Evolutionary conservation across 2,113 vertebrate genomes (phyloP).

Genomic region (Gnathonemus longibarbis): DNA sequence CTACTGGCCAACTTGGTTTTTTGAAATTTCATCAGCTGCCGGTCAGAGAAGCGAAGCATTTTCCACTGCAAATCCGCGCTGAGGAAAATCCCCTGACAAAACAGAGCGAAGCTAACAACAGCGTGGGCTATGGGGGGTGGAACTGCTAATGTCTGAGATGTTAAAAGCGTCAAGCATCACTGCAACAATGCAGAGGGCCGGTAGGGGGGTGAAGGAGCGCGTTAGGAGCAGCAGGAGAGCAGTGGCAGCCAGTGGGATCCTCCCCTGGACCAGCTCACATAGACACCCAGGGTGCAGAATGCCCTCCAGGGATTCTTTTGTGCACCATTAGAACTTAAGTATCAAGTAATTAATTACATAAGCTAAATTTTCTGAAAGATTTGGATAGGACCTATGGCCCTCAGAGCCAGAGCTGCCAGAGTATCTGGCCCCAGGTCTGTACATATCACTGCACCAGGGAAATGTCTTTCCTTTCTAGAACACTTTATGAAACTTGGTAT

Average conservation of each 20-base stretch:
- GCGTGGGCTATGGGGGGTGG: constrained; percentile 41
- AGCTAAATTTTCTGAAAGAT: not conserved
- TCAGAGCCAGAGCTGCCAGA: not conserved
- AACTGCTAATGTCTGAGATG: constrained; percentile 31
- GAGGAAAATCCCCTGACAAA: constrained; percentile 44
- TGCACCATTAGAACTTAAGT: not conserved
- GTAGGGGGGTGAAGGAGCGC: not conserved
- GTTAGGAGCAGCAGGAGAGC: not conserved
- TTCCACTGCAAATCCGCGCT: constrained; percentile 44
- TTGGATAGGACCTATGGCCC: not conserved
- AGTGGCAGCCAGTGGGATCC: constrained; percentile 21
- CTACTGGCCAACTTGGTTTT: constrained; percentile 49
- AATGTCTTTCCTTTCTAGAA: not conserved
- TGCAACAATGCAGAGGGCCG: constrained; percentile 16
- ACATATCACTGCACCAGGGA: not conserved
- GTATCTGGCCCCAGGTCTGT: not conserved
- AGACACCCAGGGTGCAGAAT: not conserved
- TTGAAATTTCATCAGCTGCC: constrained; percentile 47
- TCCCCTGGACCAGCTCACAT: not conserved
- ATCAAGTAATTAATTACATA: constrained; percentile 7
- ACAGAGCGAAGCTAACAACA: constrained; percentile 43
- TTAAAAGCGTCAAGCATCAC: constrained; percentile 26
- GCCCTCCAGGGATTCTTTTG: not conserved
- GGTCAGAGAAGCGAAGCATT: constrained; percentile 40
- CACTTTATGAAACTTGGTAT: not conserved